These are phyloP conservation scores for Tenthredo livida DNA, from an alignment of 2,888 invertebrate species.

Conservation along the genomic window DNA sequence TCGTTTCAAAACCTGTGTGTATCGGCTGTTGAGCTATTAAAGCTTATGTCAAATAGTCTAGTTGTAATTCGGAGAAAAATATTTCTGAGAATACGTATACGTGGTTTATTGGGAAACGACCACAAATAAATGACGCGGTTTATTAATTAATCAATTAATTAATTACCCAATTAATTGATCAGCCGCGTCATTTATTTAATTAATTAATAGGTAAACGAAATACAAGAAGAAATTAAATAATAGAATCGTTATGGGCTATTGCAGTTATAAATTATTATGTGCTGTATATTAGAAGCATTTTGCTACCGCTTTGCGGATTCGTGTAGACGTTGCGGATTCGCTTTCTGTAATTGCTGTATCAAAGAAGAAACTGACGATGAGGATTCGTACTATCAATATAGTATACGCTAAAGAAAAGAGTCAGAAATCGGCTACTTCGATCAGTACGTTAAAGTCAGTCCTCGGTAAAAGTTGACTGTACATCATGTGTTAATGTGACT, in stretches of 20 bases:
- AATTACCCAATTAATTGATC: too few species aligned
- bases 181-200: too few species aligned
- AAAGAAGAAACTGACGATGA: constrained; percentile 46
- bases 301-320: constrained; percentile 23
- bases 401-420: neutral
- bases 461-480: neutral
- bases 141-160: neutral
- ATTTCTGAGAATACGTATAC: neutral
- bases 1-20: neutral
- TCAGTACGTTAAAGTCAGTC: neutral
- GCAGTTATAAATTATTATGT: constrained; percentile 30
- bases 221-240: neutral
- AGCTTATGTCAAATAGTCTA: neutral
- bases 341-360: constrained; percentile 35
- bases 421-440: neutral
- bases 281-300: constrained; percentile 51
- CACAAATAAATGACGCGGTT: neutral
- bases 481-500: neutral
- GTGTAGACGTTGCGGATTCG: constrained; percentile 48
- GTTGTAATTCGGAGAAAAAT: neutral
- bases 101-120: neutral
- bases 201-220: neutral
- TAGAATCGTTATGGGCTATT: neutral
- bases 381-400: neutral
- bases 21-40: too few species aligned